Percentiles rank a stretch among this genome's conserved stretches.
Evolutionary conservation across 2,113 vertebrate species (phyloP).

Genomic region (Gopherus evgoodei): DNA sequence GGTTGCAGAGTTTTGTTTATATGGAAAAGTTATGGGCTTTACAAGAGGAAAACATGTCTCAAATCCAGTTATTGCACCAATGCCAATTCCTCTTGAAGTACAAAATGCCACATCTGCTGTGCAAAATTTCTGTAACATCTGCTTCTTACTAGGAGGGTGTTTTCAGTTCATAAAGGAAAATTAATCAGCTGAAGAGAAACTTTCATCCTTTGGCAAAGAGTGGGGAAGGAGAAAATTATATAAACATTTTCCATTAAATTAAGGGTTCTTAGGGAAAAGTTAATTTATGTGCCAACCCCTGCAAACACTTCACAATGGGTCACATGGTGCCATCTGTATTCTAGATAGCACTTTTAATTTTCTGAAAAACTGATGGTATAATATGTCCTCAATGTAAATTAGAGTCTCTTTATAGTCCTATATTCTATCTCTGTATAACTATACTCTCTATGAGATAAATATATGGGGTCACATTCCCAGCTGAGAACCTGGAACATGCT

Average conservation of each 20-base stretch:
- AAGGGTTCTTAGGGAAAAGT: neutral
- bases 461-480: rapidly evolving
- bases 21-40: neutral
- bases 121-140: slow-evolving; percentile 45
- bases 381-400: neutral
- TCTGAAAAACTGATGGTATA: neutral
- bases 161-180: slow-evolving; percentile 38
- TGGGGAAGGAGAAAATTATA: neutral
- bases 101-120: slow-evolving; percentile 35
- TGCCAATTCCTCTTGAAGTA: slow-evolving; percentile 34
- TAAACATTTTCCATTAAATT: neutral
- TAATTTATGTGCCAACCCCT: neutral
- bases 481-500: neutral
- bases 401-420: neutral
- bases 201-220: slow-evolving; percentile 28
- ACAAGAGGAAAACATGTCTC: neutral
- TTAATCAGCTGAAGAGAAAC: slow-evolving; percentile 18
- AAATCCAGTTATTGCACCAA: neutral
- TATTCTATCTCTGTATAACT: neutral
- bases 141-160: neutral
- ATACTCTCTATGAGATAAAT: neutral
- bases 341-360: neutral
- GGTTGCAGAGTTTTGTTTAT: neutral
- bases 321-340: neutral
- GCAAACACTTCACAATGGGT: neutral